A percentile compares a stretch with the other conserved stretches of the same genome.
These are phyloP conservation scores for Lepidocyrtoides sp. DNA, from an alignment of 2,888 invertebrate genomes.

Conservation along the genomic window DNA sequence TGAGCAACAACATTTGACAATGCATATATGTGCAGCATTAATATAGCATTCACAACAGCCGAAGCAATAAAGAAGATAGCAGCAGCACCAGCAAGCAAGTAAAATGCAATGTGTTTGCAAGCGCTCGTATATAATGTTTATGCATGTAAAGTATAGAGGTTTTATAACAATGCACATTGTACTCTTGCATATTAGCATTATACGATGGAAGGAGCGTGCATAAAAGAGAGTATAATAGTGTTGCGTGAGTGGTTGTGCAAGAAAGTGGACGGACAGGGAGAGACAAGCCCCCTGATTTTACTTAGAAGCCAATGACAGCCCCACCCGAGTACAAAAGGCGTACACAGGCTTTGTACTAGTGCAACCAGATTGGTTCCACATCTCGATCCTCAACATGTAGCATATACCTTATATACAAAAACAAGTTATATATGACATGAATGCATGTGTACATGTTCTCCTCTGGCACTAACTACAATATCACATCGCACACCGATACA, in stretches of 20 bases:
- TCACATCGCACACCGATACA: conserved; percentile 28
- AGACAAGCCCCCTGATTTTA: conserved; percentile 81
- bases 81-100: background rate
- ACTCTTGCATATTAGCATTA: background rate
- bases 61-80: background rate
- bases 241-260: conserved; percentile 80
- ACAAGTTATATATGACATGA: background rate
- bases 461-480: background rate
- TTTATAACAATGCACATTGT: conserved; percentile 29
- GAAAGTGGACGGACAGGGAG: conserved; percentile 79
- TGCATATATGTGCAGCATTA: too few relatives aligned
- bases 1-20: conserved; percentile 62
- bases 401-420: conserved; percentile 56
- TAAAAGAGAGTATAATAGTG: conserved; percentile 75
- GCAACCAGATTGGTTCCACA: conserved; percentile 83
- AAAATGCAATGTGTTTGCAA: background rate
- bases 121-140: conserved; percentile 33
- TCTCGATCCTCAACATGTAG: conserved; percentile 78
- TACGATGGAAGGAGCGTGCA: conserved; percentile 45
- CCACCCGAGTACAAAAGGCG: conserved; percentile 82
- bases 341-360: conserved; percentile 82
- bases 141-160: background rate
- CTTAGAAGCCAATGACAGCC: conserved; percentile 82
- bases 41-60: background rate
- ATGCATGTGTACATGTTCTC: conserved; percentile 4